Conservation (phyloP, 2,113 vertebrate genomes). For the Sorex araneus region DNA sequence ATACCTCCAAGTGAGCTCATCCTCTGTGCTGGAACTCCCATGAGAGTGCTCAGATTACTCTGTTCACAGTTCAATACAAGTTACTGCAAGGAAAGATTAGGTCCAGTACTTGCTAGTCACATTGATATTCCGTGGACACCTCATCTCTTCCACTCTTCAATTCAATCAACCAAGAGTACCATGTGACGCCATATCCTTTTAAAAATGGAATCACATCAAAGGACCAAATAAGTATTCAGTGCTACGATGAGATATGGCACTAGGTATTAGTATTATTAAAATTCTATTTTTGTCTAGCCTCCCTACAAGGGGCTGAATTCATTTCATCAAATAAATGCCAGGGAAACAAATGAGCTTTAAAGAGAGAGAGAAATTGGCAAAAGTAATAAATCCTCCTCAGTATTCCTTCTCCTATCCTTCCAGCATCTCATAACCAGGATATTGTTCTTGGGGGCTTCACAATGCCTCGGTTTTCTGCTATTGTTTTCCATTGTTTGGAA, state of each 20-base stretch:
- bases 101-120: not conserved
- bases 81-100: not conserved
- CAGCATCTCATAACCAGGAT: not conserved
- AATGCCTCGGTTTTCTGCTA: not conserved
- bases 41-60: not conserved
- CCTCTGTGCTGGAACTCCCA: not conserved
- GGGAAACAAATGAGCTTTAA: slow-evolving; percentile 47
- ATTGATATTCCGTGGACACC: not conserved
- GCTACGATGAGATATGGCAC: not conserved
- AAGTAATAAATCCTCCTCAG: not conserved
- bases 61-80: not conserved
- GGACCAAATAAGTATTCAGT: not conserved
- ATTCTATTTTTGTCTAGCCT: not conserved
- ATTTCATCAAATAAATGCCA: slow-evolving; percentile 28
- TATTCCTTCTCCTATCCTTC: not conserved
- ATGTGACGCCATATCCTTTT: not conserved
- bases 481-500: not conserved
- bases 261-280: not conserved
- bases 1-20: not conserved
- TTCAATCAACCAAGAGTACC: not conserved
- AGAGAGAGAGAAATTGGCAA: not conserved
- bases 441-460: not conserved
- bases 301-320: not conserved
- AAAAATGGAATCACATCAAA: slow-evolving; percentile 25
- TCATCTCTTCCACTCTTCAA: not conserved